Percentiles rank a stretch among this genome's conserved stretches.
These are phyloP conservation scores for Gnatocerus cornutus DNA, from an alignment of 2,888 invertebrate genomes.

Conservation along the genomic window DNA sequence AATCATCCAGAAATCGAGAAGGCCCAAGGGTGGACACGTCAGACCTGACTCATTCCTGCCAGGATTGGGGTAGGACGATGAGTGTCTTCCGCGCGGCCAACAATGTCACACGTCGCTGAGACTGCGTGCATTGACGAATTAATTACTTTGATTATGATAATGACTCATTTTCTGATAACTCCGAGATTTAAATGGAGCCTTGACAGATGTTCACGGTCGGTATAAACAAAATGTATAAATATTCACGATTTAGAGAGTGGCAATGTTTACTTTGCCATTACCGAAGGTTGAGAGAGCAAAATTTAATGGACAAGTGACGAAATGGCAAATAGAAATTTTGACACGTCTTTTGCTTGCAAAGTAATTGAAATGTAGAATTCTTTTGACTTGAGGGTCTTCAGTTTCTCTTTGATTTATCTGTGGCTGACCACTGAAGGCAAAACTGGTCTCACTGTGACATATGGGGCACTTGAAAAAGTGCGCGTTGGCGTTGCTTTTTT, in stretches of 20 bases:
- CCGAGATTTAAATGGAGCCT: constrained; percentile 3
- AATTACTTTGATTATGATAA: constrained; percentile 20
- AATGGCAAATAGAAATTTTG: constrained; percentile 3
- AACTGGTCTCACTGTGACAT: too few species aligned
- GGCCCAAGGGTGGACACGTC: constrained; percentile 34
- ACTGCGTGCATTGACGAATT: constrained; percentile 20
- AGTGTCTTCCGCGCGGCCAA: neutral
- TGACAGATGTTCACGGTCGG: constrained; percentile 13
- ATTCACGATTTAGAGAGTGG: constrained; percentile 7
- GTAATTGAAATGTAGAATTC: too few species aligned
- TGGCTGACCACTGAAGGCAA: too few species aligned
- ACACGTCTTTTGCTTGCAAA: too few species aligned
- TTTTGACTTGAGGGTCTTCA: too few species aligned
- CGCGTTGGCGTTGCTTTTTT: too few species aligned
- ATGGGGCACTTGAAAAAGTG: too few species aligned
- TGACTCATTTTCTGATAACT: constrained; percentile 10
- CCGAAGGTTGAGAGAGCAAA: neutral
- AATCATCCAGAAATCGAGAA: constrained; percentile 24
- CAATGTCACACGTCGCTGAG: constrained; percentile 13
- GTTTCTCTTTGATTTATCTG: too few species aligned
- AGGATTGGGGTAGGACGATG: constrained; percentile 36
- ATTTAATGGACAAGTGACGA: constrained; percentile 1
- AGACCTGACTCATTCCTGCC: constrained; percentile 32
- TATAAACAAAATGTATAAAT: constrained; percentile 4
- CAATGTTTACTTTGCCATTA: constrained; percentile 2